Conservation (phyloP, 2,113 vertebrate species). For the Protobothrops flavoviridis region DNA sequence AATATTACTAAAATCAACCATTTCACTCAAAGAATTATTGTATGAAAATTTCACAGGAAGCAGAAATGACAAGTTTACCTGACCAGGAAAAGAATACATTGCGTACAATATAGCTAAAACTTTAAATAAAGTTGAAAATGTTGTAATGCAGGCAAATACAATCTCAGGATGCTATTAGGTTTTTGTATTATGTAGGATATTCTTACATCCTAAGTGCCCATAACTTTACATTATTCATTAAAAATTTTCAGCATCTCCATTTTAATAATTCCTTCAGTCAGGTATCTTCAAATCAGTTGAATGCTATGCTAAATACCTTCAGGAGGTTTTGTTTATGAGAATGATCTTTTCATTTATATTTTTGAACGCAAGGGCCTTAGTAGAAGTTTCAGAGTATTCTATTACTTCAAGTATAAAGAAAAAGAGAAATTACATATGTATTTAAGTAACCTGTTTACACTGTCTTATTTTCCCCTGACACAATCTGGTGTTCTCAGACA, state of each 20-base stretch:
- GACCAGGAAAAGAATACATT: background rate
- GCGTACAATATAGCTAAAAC: background rate
- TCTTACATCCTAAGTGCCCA: background rate
- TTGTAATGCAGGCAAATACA: background rate
- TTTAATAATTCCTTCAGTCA: background rate
- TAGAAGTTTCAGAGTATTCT: background rate
- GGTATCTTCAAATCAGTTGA: background rate
- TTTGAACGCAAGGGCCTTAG: background rate
- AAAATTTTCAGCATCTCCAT: background rate
- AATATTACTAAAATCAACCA: background rate
- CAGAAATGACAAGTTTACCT: background rate
- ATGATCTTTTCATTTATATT: background rate
- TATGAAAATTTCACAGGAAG: background rate
- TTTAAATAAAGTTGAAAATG: background rate
- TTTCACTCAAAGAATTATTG: background rate
- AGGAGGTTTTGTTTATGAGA: background rate
- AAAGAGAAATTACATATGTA: background rate
- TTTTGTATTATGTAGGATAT: background rate
- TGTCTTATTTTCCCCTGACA: background rate
- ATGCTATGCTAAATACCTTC: background rate
- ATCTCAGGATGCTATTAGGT: background rate
- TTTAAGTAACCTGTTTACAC: background rate
- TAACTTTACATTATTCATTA: background rate
- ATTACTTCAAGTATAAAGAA: background rate
- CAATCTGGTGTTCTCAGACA: background rate